Evolutionary conservation across 2,113 vertebrate species (phyloP).

Genomic region (Phylloscopus trochilus): DNA sequence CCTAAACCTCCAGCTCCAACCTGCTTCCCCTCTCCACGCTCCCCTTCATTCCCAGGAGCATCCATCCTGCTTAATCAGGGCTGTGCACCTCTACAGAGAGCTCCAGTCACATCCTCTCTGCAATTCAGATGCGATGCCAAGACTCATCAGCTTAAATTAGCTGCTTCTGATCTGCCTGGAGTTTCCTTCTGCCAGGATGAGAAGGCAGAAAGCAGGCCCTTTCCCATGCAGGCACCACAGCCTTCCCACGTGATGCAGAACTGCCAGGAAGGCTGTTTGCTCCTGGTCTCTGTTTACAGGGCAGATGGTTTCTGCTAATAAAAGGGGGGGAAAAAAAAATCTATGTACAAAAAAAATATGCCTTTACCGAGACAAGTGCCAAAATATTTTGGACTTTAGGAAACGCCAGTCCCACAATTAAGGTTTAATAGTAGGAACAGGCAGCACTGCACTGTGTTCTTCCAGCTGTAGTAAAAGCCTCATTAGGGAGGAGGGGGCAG

Average conservation of each 20-base stretch:
- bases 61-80: background rate
- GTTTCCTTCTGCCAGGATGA: background rate
- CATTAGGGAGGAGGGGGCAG: background rate
- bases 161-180: background rate
- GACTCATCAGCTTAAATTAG: conserved; percentile 31
- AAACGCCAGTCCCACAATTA: background rate
- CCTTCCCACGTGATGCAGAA: conserved; percentile 5
- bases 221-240: conserved; percentile 21
- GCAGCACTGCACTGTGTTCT: background rate
- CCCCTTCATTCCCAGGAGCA: background rate
- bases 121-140: background rate
- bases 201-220: conserved; percentile 13
- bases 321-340: background rate
- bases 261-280: conserved; percentile 26
- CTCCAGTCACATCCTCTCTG: background rate
- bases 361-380: conserved; percentile 33
- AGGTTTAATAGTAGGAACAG: background rate
- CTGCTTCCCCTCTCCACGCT: accelerated
- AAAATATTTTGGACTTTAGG: conserved; percentile 54
- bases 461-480: background rate
- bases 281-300: conserved; percentile 53
- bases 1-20: background rate
- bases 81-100: background rate
- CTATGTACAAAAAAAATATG: conserved; percentile 1
- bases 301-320: conserved; percentile 62